A percentile compares a stretch with the other conserved stretches of the same genome.
Conservation (phyloP, 2,113 vertebrate species). For the Papio anubis region DNA sequence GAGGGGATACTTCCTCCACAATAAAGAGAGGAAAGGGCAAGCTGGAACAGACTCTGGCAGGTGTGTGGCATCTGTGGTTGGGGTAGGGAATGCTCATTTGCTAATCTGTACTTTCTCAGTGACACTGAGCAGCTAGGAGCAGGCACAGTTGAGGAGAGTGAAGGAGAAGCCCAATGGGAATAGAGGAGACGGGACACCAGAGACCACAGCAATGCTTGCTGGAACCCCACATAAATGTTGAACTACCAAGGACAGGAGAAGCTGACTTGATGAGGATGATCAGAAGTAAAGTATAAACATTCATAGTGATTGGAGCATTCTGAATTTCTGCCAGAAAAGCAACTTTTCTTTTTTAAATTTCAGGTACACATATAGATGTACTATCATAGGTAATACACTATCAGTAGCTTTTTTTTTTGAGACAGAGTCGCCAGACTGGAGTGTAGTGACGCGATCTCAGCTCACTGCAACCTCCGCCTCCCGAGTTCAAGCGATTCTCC, state of each 20-base stretch:
- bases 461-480: too few relatives aligned
- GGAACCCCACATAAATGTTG: accelerated
- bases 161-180: not conserved
- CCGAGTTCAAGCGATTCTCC: too few relatives aligned
- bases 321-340: not conserved
- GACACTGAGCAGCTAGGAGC: not conserved
- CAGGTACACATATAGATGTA: not conserved
- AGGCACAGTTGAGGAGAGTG: not conserved
- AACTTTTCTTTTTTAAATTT: not conserved
- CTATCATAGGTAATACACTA: not conserved
- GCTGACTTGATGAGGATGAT: not conserved
- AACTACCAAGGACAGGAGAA: not conserved
- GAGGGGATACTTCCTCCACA: not conserved
- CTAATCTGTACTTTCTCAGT: not conserved
- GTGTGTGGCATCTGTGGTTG: too few relatives aligned
- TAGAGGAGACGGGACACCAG: not conserved
- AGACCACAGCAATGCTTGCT: not conserved
- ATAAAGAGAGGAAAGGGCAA: not conserved
- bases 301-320: not conserved
- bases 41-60: not conserved
- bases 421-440: too few relatives aligned
- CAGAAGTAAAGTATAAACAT: not conserved
- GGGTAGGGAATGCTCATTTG: not conserved
- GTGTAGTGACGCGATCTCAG: too few relatives aligned
- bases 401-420: not conserved